Conservation (phyloP, 2,113 vertebrate genomes). For the Gallinago jamesoni region DNA sequence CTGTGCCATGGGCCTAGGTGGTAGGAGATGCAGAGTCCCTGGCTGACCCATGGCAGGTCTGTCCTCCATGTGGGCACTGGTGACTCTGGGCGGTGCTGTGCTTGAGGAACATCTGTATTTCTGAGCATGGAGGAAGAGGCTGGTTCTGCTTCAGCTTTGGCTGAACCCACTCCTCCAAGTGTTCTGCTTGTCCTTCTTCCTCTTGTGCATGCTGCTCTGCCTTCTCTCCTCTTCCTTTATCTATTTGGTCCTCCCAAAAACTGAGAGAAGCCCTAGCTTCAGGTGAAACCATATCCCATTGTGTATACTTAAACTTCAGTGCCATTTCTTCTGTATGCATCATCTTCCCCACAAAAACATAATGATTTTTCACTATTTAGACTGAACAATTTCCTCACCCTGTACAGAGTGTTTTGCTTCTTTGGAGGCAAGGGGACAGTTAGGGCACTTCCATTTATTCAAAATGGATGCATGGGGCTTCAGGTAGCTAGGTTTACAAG, state of each 20-base stretch:
- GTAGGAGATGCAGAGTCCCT: neutral
- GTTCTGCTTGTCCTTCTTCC: neutral
- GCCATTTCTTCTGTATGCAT: rapidly evolving
- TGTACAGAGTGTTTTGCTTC: too few species aligned
- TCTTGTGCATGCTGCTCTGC: neutral
- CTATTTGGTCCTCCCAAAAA: neutral
- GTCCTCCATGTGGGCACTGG: rapidly evolving
- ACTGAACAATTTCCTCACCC: neutral
- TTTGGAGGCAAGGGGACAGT: neutral
- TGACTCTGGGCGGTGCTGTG: rapidly evolving
- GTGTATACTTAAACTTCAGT: neutral
- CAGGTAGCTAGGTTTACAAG: neutral
- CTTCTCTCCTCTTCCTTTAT: neutral
- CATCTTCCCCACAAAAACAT: neutral
- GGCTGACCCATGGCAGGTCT: neutral
- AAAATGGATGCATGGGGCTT: neutral
- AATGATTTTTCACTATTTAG: neutral
- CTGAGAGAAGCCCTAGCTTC: neutral
- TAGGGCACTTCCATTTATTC: neutral
- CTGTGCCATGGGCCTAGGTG: neutral
- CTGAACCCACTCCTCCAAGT: neutral
- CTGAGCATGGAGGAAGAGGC: neutral
- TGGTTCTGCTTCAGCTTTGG: neutral
- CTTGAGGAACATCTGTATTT: neutral
- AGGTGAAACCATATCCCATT: neutral